Evolutionary conservation across 2,113 vertebrate species (phyloP).

Genomic region (Sphyrna mokarran): DNA sequence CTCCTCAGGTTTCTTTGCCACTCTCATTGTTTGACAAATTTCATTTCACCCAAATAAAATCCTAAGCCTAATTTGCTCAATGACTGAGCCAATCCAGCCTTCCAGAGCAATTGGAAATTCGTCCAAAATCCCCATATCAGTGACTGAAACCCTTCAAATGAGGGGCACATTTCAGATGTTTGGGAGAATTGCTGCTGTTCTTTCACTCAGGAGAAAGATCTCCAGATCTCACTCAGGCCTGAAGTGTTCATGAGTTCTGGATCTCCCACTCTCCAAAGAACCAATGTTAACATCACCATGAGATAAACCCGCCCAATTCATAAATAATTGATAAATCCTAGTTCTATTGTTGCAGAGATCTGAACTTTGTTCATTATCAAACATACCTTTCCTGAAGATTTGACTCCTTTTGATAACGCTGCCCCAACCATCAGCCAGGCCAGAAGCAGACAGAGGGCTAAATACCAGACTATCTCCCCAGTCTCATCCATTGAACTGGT

Average conservation of each 20-base stretch:
- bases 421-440: slow-evolving; percentile 69
- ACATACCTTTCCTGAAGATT: slow-evolving; percentile 88
- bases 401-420: slow-evolving; percentile 81
- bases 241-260: not conserved
- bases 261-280: not conserved
- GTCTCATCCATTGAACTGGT: slow-evolving; percentile 73
- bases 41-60: not conserved
- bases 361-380: not conserved
- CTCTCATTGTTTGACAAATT: not conserved
- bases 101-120: not conserved
- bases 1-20: not conserved
- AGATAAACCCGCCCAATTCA: not conserved
- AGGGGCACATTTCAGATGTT: not conserved
- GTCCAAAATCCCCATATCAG: not conserved
- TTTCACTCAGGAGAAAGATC: not conserved
- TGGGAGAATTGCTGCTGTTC: not conserved
- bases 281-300: not conserved
- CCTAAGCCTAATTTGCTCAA: not conserved
- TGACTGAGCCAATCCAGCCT: not conserved
- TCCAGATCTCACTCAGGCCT: not conserved
- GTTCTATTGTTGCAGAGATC: not conserved
- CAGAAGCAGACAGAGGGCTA: slow-evolving; percentile 86
- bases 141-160: not conserved
- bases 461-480: slow-evolving; percentile 77
- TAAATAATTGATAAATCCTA: not conserved